Base-by-base conservation (phyloP, 2,888 invertebrate species). In the Temnothorax ravouxi region DNA sequence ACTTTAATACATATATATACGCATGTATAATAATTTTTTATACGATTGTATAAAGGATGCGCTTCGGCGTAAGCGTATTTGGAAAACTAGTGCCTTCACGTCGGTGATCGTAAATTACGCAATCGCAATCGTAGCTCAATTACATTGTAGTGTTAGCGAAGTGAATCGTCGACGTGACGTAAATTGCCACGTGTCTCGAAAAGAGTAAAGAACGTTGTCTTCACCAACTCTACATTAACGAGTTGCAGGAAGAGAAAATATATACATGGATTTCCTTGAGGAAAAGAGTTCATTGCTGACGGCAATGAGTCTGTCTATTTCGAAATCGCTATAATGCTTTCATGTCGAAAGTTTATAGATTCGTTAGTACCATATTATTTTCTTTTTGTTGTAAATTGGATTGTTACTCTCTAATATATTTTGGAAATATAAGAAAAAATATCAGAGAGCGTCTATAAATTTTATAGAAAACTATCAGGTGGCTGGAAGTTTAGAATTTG, bases 291-390 rank as follows among this genome's bases (percentile, higher is more conserved):
- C 88, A 89, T 91, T 92, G 91, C 91, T 82, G 61, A 67, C 21
- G 85, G 91, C 88, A 91, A 92, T 92, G 90, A 87, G 87, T 91
- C 84, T 83, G 87, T 91, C 84, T 83, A 67, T 88, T 91, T 86
- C 84, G 67, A 67, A 77, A 18, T 80, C 47, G 59, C 25, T 47
- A 21, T 47, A 21, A 80, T 18, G 18, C n/a, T 72, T 59, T 59
- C 13, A 15, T 25, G 15, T 18, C 56, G 34, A 72, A 80, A 47
- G 47, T 59, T 79, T 59, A 71, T 59, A 71, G 15, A 56, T 56
- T 71, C 3, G 18, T 71, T 34, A 21, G 29, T 71, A 56, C 15
- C 21, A 79, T 34, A 67, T 11, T 29, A 29, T 29, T 29, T 29
- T 29, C 29, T 44, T 38, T 69, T 38, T 52, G 15, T 79, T 21